Evolutionary conservation across 2,888 invertebrate species (phyloP), one percentile per base, ranked within the genome.

Genomic region (Pterostichus niger): DNA sequence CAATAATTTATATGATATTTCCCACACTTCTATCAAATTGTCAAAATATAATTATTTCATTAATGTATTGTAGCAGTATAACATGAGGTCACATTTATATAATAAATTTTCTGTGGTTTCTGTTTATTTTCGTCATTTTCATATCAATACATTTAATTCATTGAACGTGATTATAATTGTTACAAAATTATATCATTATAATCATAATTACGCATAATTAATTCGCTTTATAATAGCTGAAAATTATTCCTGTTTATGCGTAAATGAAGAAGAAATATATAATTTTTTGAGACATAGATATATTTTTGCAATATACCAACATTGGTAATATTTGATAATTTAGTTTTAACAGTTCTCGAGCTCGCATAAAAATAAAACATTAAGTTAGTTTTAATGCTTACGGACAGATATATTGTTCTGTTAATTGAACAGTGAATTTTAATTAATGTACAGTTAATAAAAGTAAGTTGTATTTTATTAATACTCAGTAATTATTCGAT

Each of bases 1-100:
- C 68, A 71, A 71, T 71, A 71, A 71, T 71, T 71, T 71, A 71
- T 71, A 71, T 64, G 64, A 64, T 71, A 71, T 71, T 71, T 71
- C 68, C 68, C 40, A 71, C 68, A 71, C 9, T 44, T 71, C 68
- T 71, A 71, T 71, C 44, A 71, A 71, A 71, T 71, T 44, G 68
- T 71, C 68, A 71, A 44, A 44, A 71, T 71, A 40, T 71, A 71
- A 71, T 71, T 71, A 71, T 71, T 71, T 71, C 68, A 71, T 71
- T 71, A 64, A 17, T 71, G 44, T 71, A 71, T 71, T 71, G 68
- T 71, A 71, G 44, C 11, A 71, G 44, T 44, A 71, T 4, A 44
- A 64, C 44, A 44, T 11, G 44, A 71, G 68, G 44, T 44, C 68
- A 71, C 44, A 71, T 71, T 71, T 71, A 71, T 71, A 44, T 71